Percentiles rank a stretch among this genome's conserved stretches.
Conservation (phyloP, 2,888 invertebrate species). For the Tortricodes alternella region DNA sequence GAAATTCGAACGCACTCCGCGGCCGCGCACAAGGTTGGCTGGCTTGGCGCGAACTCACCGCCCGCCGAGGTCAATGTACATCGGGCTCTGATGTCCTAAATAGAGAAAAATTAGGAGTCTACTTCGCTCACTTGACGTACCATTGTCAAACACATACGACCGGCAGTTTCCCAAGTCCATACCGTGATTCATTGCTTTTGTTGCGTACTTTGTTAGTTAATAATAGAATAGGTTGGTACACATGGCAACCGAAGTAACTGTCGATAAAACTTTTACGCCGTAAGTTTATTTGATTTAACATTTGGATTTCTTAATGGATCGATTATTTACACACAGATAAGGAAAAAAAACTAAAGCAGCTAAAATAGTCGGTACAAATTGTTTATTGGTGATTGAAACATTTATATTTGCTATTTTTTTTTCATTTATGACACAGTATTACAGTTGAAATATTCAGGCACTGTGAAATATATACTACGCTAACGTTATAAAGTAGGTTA, state of each 20-base stretch:
- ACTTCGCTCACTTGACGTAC: constrained; percentile 13
- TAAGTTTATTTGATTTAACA: too few relatives aligned
- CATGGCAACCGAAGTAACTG: neutral
- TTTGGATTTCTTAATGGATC: too few relatives aligned
- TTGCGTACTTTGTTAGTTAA: neutral
- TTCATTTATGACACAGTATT: too few relatives aligned
- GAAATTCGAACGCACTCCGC: constrained; percentile 51
- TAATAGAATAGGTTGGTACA: neutral
- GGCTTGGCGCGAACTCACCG: constrained; percentile 51
- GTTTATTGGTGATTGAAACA: too few relatives aligned
- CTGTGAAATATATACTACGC: too few relatives aligned
- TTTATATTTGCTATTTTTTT: too few relatives aligned
- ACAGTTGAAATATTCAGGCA: too few relatives aligned
- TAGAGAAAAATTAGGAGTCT: constrained; percentile 41
- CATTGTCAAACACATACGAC: constrained; percentile 10
- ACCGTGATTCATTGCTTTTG: constrained; percentile 1
- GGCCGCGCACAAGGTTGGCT: constrained; percentile 58
- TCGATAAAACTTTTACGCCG: too few relatives aligned
- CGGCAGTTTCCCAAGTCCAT: neutral
- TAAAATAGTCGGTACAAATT: too few relatives aligned
- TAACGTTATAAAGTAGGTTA: too few relatives aligned
- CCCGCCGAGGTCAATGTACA: constrained; percentile 73
- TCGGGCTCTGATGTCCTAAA: constrained; percentile 72
- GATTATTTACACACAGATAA: too few relatives aligned
- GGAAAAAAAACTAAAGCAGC: too few relatives aligned